phyloP scores from a whole-genome alignment of 2,113 vertebrate genomes.

The Elephantulus edwardii region DNA sequence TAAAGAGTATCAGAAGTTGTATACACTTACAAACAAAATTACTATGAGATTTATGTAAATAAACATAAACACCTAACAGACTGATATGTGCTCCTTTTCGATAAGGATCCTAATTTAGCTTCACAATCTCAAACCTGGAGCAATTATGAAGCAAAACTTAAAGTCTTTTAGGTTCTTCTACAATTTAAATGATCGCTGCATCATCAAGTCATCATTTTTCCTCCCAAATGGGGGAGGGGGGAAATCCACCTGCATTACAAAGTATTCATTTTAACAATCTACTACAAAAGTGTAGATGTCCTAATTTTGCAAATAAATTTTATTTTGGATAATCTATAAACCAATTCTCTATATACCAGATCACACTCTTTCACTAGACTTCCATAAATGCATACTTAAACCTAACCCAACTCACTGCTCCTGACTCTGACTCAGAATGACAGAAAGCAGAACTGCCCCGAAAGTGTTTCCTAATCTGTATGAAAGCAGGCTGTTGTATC shows the following conservation, averaged over 20 bases:
- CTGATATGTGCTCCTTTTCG: slow-evolving; percentile 10
- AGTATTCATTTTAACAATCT: slow-evolving; percentile 12
- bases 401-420: too few species aligned
- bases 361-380: not conserved
- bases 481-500: too few species aligned
- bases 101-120: not conserved
- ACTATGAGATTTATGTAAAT: not conserved
- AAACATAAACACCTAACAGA: not conserved
- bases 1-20: too few species aligned
- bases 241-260: not conserved
- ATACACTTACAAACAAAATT: not conserved
- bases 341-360: not conserved
- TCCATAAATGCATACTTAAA: not conserved
- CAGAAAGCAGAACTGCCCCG: too few species aligned
- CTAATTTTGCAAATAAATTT: not conserved
- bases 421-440: too few species aligned
- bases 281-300: not conserved
- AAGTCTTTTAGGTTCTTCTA: slow-evolving; percentile 14
- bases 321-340: slow-evolving; percentile 26
- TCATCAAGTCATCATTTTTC: not conserved
- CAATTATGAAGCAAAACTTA: not conserved
- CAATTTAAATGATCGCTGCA: not conserved
- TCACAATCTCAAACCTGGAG: slow-evolving; percentile 11
- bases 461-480: too few species aligned
- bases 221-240: not conserved